Conservation (phyloP, 2,888 invertebrate species). For the Hermaeophaga mercurialis region DNA sequence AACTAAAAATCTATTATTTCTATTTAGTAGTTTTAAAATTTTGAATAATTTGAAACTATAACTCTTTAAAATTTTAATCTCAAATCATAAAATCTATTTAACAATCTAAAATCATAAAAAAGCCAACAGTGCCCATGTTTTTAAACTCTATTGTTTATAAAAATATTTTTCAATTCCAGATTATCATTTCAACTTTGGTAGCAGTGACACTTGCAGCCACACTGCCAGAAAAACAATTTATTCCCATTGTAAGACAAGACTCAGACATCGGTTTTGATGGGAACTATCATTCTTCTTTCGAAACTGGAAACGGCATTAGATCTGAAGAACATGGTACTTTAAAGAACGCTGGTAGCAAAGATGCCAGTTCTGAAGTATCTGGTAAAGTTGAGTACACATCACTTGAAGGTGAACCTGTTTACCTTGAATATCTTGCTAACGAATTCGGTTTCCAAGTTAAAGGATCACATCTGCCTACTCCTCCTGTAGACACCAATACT, state of each 20-base stretch:
- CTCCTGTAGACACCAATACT: constrained; percentile 69
- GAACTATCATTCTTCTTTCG: constrained; percentile 66
- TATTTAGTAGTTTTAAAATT: too few species aligned
- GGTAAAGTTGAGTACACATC: constrained; percentile 63
- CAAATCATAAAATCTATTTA: too few species aligned
- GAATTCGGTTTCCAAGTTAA: constrained; percentile 64
- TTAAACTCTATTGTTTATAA: too few species aligned
- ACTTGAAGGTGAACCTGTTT: constrained; percentile 63
- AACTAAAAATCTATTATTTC: too few species aligned
- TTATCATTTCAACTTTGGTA: constrained; percentile 41
- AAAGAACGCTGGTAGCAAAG: constrained; percentile 61
- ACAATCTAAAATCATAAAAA: too few species aligned
- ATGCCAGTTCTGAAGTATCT: constrained; percentile 59
- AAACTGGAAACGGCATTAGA: constrained; percentile 65
- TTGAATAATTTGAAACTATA: too few species aligned
- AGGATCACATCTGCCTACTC: constrained; percentile 60
- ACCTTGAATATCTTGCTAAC: constrained; percentile 62
- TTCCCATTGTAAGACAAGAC: constrained; percentile 71
- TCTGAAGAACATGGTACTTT: constrained; percentile 65
- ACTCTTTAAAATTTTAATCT: too few species aligned
- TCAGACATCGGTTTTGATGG: constrained; percentile 73
- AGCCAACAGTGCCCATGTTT: too few species aligned
- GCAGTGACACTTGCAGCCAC: constrained; percentile 44
- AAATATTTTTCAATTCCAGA: too few species aligned
- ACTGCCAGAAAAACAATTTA: constrained; percentile 50